Evolutionary conservation across 2,797 vertebrate genomes (phyloP).

Genomic region (Enteromius afrohamiltoni): DNA sequence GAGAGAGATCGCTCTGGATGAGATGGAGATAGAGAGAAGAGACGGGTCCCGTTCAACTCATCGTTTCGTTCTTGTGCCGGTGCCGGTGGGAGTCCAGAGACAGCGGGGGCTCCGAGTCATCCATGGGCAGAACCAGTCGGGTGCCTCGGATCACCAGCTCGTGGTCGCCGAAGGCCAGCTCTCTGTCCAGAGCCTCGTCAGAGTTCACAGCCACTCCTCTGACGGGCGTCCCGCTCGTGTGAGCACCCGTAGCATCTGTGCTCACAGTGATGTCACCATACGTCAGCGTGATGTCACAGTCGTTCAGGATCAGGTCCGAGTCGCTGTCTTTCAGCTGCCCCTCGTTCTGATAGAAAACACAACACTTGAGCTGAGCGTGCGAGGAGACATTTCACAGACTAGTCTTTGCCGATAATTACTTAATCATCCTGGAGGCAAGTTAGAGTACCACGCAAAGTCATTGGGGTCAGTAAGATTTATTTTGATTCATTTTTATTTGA

Average conservation of each 20-base stretch:
- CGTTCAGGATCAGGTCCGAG: slow-evolving; percentile 94
- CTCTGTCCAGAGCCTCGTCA: slow-evolving; percentile 86
- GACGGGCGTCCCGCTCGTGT: slow-evolving; percentile 64
- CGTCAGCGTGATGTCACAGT: slow-evolving; percentile 89
- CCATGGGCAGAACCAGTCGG: slow-evolving; percentile 94
- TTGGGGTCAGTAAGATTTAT: neutral
- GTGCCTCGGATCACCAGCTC: slow-evolving; percentile 94
- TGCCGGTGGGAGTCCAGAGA: slow-evolving; percentile 70
- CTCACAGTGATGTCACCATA: slow-evolving; percentile 91
- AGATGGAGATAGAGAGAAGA: slow-evolving; percentile 35
- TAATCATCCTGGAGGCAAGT: neutral
- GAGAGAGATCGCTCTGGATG: slow-evolving; percentile 40
- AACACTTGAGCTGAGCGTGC: neutral
- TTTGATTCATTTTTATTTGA: neutral
- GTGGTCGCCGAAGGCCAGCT: slow-evolving; percentile 87
- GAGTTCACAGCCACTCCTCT: slow-evolving; percentile 71
- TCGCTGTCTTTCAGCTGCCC: slow-evolving; percentile 93
- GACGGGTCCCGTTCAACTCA: slow-evolving; percentile 54
- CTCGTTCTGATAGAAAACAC: slow-evolving; percentile 82
- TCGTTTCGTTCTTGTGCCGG: slow-evolving; percentile 48
- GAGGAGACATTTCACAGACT: neutral
- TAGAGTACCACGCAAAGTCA: neutral
- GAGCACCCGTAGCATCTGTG: slow-evolving; percentile 77
- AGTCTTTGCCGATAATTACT: too few relatives aligned
- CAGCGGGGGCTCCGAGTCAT: slow-evolving; percentile 89